Conservation (phyloP, 2,888 invertebrate species). For the Temnothorax unifasciatus region DNA sequence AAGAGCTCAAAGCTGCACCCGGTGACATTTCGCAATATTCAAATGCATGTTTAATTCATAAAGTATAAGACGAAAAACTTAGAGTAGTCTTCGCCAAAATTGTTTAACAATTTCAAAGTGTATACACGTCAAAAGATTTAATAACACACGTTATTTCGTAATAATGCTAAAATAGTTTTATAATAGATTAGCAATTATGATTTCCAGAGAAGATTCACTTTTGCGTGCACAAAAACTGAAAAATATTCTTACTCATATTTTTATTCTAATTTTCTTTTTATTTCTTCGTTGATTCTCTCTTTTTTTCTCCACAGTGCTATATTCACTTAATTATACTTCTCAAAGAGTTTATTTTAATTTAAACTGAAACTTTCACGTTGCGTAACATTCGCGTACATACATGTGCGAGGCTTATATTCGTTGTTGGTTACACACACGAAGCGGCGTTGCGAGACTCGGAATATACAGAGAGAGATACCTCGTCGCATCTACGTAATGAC, state of each 20-base stretch:
- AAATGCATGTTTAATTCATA: conserved; percentile 25
- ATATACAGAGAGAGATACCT: conserved; percentile 67
- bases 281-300: neutral
- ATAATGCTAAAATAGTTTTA: neutral
- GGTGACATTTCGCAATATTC: neutral
- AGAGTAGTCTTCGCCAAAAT: neutral
- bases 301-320: neutral
- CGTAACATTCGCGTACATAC: neutral
- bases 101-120: neutral
- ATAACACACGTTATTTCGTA: neutral
- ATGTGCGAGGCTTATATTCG: neutral
- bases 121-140: neutral
- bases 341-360: conserved; percentile 18
- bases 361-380: conserved; percentile 10
- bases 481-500: conserved; percentile 75
- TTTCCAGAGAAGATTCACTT: neutral
- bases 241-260: neutral
- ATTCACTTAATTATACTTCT: neutral
- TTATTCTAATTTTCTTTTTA: conserved; percentile 3
- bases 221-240: neutral
- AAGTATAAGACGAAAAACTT: neutral
- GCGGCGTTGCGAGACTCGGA: conserved; percentile 5
- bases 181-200: neutral
- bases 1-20: conserved; percentile 3
- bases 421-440: conserved; percentile 1